phyloP scores from a whole-genome alignment of 2,888 invertebrate species.

The Platerodrilus igneus region DNA sequence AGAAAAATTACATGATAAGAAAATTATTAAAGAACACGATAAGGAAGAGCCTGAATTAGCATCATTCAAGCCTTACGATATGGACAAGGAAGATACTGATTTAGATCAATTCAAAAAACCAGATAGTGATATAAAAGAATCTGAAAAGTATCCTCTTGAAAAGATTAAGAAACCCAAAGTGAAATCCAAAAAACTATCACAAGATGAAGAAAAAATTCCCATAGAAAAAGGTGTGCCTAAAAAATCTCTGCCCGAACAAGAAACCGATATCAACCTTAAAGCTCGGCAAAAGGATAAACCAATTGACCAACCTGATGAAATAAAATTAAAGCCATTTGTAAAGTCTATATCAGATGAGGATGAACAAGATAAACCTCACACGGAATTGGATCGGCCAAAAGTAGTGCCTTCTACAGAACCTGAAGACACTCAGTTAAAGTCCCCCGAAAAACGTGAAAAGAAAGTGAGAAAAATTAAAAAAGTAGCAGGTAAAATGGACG shows the following conservation, averaged over 20 bases:
- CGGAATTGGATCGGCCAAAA: slow-evolving; percentile 25
- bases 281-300: slow-evolving; percentile 33
- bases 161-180: slow-evolving; percentile 27
- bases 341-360: slow-evolving; percentile 45
- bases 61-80: slow-evolving; percentile 44
- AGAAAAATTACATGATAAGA: slow-evolving; percentile 37
- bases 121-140: slow-evolving; percentile 36
- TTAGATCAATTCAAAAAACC: slow-evolving; percentile 41
- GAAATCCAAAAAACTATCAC: slow-evolving; percentile 44
- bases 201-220: slow-evolving; percentile 38
- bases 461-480: slow-evolving; percentile 19
- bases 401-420: slow-evolving; percentile 23
- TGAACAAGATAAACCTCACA: slow-evolving; percentile 29
- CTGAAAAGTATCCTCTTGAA: slow-evolving; percentile 29
- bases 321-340: slow-evolving; percentile 43
- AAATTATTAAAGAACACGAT: slow-evolving; percentile 38
- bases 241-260: slow-evolving; percentile 44
- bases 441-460: neutral
- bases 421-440: slow-evolving; percentile 30
- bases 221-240: slow-evolving; percentile 39
- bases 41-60: slow-evolving; percentile 40
- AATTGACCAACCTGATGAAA: slow-evolving; percentile 41
- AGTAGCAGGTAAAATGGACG: slow-evolving; percentile 22
- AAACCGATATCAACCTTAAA: slow-evolving; percentile 46
- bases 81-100: slow-evolving; percentile 43